Percentiles rank a stretch among this genome's conserved stretches.
phyloP scores from a whole-genome alignment of 2,888 invertebrate species.

The Euzophera pinguis region DNA sequence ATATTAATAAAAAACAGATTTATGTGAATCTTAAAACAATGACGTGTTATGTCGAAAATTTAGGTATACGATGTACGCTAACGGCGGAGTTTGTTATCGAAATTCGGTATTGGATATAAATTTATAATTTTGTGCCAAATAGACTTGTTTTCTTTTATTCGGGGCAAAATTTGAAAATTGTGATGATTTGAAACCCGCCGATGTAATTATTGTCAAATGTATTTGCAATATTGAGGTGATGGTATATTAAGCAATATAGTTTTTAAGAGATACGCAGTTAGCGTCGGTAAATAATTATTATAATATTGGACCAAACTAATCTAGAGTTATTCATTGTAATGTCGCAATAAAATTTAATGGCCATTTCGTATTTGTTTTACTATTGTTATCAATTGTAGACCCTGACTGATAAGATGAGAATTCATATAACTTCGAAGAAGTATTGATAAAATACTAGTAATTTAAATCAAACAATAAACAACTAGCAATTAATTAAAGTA shows the following conservation, averaged over 20 bases:
- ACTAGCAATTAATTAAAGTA: no score
- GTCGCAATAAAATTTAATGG: slow-evolving; percentile 54
- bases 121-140: slow-evolving; percentile 74
- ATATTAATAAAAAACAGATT: slow-evolving; percentile 20
- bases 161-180: slow-evolving; percentile 66
- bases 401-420: not conserved
- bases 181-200: slow-evolving; percentile 52
- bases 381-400: slow-evolving; percentile 12
- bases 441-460: not conserved
- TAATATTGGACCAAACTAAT: slow-evolving; percentile 70
- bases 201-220: slow-evolving; percentile 44
- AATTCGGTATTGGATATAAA: slow-evolving; percentile 19
- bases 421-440: not conserved
- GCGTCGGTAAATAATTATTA: slow-evolving; percentile 47
- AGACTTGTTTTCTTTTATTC: slow-evolving; percentile 65
- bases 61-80: slow-evolving; percentile 13
- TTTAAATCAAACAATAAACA: no score
- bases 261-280: slow-evolving; percentile 56
- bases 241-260: slow-evolving; percentile 38
- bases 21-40: slow-evolving; percentile 31
- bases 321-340: slow-evolving; percentile 52
- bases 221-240: slow-evolving; percentile 51
- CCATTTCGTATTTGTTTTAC: slow-evolving; percentile 44
- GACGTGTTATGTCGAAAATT: slow-evolving; percentile 43
- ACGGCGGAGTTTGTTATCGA: slow-evolving; percentile 25